phyloP scores from a whole-genome alignment of 2,113 vertebrate species.

The Grammomys surdaster region DNA sequence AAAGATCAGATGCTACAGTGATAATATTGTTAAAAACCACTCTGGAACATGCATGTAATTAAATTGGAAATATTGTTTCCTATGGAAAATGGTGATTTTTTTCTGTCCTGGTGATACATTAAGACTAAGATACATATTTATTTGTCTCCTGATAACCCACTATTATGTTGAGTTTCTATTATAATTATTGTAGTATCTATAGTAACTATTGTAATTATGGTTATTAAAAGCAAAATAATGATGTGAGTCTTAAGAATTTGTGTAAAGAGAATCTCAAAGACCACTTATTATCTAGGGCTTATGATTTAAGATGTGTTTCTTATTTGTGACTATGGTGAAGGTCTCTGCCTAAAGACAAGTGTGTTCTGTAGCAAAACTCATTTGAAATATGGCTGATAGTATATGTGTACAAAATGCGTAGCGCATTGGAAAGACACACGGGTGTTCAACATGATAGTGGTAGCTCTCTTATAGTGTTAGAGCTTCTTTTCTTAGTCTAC shows the following conservation, averaged over 20 bases:
- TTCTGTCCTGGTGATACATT: neutral
- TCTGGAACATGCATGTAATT: neutral
- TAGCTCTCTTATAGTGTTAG: neutral
- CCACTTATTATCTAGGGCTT: neutral
- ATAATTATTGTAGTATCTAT: neutral
- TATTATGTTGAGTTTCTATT: neutral
- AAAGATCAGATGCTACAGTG: neutral
- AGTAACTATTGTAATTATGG: neutral
- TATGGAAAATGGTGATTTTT: neutral
- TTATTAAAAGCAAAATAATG: neutral
- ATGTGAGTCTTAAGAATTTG: neutral
- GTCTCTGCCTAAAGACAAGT: neutral
- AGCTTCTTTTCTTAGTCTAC: neutral
- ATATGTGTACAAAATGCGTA: too few relatives aligned
- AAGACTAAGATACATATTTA: neutral
- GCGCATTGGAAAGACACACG: neutral
- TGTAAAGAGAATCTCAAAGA: neutral
- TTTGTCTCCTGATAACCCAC: neutral
- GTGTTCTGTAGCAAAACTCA: neutral
- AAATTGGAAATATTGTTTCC: neutral
- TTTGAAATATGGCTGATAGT: neutral
- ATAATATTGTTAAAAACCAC: neutral
- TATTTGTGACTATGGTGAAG: neutral
- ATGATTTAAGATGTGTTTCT: neutral
- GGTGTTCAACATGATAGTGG: neutral